Evolutionary conservation across 1,140 invertebrate species (phyloP).

Genomic region (Pygmarrhopalites habei): DNA sequence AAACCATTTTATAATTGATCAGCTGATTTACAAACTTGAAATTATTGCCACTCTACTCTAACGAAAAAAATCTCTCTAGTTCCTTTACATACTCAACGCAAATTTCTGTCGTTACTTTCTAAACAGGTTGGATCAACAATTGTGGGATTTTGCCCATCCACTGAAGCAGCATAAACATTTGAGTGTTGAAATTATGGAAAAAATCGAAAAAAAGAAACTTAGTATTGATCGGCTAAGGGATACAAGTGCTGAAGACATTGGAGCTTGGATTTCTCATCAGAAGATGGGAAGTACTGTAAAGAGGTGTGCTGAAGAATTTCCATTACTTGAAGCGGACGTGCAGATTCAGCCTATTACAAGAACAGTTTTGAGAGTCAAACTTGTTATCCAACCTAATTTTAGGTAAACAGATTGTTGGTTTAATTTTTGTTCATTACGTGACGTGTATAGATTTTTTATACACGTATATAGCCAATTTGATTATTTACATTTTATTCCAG

Average conservation of each 20-base stretch:
- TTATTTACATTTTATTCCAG: no score
- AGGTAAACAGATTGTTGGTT: slow-evolving; percentile 48
- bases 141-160: slow-evolving; percentile 82
- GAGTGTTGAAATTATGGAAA: slow-evolving; percentile 66
- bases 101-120: slow-evolving; percentile 69
- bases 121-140: slow-evolving; percentile 81
- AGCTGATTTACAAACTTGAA: no score
- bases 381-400: slow-evolving; percentile 77
- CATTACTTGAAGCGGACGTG: slow-evolving; percentile 71
- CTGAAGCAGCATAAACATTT: slow-evolving; percentile 78
- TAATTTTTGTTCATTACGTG: no score
- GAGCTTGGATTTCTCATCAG: slow-evolving; percentile 62
- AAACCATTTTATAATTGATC: no score
- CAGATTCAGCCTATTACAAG: slow-evolving; percentile 90
- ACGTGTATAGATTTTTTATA: no score
- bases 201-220: slow-evolving; percentile 69
- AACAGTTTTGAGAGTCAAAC: slow-evolving; percentile 77
- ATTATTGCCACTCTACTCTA: no score
- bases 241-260: slow-evolving; percentile 79
- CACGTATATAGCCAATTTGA: no score
- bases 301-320: slow-evolving; percentile 77
- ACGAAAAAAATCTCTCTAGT: no score
- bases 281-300: slow-evolving; percentile 70
- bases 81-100: no score
- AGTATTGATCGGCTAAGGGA: slow-evolving; percentile 70